phyloP scores from a whole-genome alignment of 2,797 vertebrate species.

The Coilia nasus region DNA sequence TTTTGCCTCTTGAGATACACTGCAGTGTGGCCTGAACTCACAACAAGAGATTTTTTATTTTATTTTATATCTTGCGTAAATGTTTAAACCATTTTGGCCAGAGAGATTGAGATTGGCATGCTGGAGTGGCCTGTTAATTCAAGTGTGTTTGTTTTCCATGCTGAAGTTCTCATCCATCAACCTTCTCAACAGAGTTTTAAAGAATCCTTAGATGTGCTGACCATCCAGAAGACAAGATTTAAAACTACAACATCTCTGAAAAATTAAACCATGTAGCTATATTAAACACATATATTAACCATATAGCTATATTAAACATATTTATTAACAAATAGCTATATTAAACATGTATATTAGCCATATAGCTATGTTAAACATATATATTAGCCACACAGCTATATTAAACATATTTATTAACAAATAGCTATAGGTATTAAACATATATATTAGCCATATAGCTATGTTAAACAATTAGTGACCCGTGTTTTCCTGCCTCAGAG shows the following conservation, averaged over 20 bases:
- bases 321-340: too few species aligned
- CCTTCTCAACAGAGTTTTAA: not conserved
- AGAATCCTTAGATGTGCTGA: not conserved
- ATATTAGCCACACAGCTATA: too few species aligned
- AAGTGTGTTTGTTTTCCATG: not conserved
- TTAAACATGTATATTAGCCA: too few species aligned
- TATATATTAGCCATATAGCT: too few species aligned
- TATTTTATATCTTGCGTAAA: not conserved
- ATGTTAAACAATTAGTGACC: too few species aligned
- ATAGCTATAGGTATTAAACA: too few species aligned
- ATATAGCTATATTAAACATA: too few species aligned
- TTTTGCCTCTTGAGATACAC: not conserved
- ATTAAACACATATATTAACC: not conserved
- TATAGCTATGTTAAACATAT: too few species aligned
- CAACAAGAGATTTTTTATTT: not conserved
- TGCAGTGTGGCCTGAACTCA: not conserved
- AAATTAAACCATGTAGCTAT: not conserved
- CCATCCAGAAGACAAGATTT: not conserved
- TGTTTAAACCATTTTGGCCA: not conserved
- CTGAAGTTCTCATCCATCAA: not conserved
- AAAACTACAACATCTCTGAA: not conserved
- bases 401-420: too few species aligned
- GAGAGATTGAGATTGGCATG: too few species aligned
- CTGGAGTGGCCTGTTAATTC: not conserved
- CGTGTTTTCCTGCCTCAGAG: too few species aligned